Base-by-base conservation (phyloP, 2,113 vertebrate genomes). In the Nyctereutes procyonoides region DNA sequence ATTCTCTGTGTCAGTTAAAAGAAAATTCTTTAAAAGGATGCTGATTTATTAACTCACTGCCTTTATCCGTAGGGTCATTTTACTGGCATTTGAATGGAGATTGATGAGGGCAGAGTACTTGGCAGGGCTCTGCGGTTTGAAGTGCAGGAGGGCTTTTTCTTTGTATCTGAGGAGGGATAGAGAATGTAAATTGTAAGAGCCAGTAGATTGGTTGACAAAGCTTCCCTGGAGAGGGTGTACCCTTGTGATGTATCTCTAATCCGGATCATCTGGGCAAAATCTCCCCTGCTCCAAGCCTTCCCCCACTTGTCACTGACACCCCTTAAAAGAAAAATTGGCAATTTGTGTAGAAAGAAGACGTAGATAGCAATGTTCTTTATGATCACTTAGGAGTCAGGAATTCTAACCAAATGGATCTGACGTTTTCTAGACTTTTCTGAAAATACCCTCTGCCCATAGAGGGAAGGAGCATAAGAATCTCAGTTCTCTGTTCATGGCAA, bases 11-110 rank as follows among this genome's bases (percentile, higher is more conserved):
- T 95, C 95, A 97, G 90, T 98, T 98, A 98, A 97, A 97, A 0
- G 96, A 96, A 95, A 98, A 97, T 90, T 97, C 92, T 98, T 97
- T 98, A 98, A 98, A 98, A 96, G 71, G 94, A 98, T 93, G 93
- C 90, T 98, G 96, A 98, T 98, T 98, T 97, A 97, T 98, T 97
- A 98, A 97, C 79, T 98, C 94, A 96, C 76, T 97, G 90, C 92
- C 93, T 98, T 98, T 89, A 89, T 71, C 97, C 53, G 69, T 93
- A 82, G 97, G 95, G 90, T 97, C 87, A 96, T 98, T 97, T 97
- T 97, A 43, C 93, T 97, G 85, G 96, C 89, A 95, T 98, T 96
- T 97, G 97, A 97, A 98, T 97, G 97, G 93, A 98, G 97, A 98
- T 92, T 95, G 98, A 98, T 98, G 97, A 98, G 83, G 95, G 88